Conservation (phyloP, 2,888 invertebrate species). For the Leptinotarsa tumamoca region DNA sequence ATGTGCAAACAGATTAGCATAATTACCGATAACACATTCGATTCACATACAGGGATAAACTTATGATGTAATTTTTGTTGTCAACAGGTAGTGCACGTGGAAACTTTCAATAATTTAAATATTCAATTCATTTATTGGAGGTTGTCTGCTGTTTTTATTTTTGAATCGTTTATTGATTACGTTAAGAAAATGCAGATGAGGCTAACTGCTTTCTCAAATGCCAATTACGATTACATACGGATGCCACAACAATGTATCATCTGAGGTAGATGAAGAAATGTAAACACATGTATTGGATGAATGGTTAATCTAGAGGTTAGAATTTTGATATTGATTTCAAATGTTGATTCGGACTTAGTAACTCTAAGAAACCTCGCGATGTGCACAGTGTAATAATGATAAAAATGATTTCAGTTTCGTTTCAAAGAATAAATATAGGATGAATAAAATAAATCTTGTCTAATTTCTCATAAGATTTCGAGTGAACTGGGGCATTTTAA, state of each 20-base stretch:
- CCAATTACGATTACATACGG: not conserved
- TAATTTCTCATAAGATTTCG: too few species aligned
- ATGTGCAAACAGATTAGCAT: conserved; percentile 14
- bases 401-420: too few species aligned
- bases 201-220: conserved; percentile 2
- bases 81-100: conserved; percentile 16
- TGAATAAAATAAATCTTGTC: too few species aligned
- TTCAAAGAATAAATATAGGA: too few species aligned
- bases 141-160: conserved; percentile 20
- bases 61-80: conserved; percentile 23
- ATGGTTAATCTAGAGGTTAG: not conserved
- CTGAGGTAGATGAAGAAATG: not conserved
- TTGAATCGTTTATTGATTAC: conserved; percentile 3
- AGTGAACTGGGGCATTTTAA: too few species aligned
- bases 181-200: conserved; percentile 14
- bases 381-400: too few species aligned
- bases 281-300: not conserved
- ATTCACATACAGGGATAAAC: conserved; percentile 22
- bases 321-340: not conserved
- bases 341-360: too few species aligned
- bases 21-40: conserved; percentile 24
- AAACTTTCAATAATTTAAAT: conserved; percentile 18
- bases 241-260: not conserved
- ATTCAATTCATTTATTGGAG: conserved; percentile 20
- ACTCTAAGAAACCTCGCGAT: too few species aligned